A percentile compares a stretch with the other conserved stretches of the same genome.
Conservation (phyloP, 2,113 vertebrate species). For the Alligator sinensis region DNA sequence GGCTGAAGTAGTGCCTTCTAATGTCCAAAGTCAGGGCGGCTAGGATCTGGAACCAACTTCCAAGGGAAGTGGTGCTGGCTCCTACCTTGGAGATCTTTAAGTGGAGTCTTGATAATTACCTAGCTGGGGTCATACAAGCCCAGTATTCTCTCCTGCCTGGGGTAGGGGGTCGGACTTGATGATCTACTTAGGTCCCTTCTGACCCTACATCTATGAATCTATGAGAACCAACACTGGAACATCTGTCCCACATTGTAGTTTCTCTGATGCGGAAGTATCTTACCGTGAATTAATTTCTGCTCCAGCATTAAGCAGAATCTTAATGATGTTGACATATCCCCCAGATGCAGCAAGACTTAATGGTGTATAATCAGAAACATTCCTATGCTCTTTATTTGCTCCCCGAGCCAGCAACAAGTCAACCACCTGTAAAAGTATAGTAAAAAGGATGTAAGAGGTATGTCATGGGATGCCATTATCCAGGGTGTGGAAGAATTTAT, state of each 20-base stretch:
- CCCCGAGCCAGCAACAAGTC: slow-evolving; percentile 95
- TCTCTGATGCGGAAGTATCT: background rate
- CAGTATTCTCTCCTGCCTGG: too few species aligned
- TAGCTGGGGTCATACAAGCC: too few species aligned
- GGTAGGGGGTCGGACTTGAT: too few species aligned
- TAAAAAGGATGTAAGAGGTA: background rate
- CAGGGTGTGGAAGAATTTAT: background rate
- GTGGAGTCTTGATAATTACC: too few species aligned
- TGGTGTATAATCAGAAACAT: slow-evolving; percentile 98
- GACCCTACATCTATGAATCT: too few species aligned
- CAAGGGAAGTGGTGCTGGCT: too few species aligned
- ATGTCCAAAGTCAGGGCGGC: too few species aligned
- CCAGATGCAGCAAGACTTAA: slow-evolving; percentile 97
- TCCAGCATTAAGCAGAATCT: slow-evolving; percentile 97
- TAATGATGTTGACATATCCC: slow-evolving; percentile 99
- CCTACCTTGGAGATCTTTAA: too few species aligned
- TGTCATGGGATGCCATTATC: background rate
- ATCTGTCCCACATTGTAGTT: background rate
- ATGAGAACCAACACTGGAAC: rapidly evolving
- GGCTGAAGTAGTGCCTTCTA: too few species aligned
- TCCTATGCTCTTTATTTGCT: slow-evolving; percentile 98
- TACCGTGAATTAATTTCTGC: slow-evolving; percentile 99
- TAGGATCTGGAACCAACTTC: too few species aligned
- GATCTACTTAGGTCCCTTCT: too few species aligned
- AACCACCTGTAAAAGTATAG: slow-evolving; percentile 86